A percentile compares a stretch with the other conserved stretches of the same genome.
Conservation (phyloP, 2,888 invertebrate species). For the Ischnura elegans region DNA sequence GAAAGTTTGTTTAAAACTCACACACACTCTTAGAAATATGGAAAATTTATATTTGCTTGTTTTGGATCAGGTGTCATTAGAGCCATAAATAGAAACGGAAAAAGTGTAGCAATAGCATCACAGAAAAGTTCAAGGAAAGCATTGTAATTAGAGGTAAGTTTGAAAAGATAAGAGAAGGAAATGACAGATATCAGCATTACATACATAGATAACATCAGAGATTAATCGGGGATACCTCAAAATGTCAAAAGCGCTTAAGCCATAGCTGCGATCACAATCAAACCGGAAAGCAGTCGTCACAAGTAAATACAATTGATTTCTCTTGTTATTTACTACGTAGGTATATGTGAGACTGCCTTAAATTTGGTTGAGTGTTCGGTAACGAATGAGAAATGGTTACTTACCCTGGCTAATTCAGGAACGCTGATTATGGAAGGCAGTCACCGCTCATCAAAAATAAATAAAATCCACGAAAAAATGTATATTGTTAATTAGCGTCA, state of each 20-base stretch:
- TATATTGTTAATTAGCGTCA: too few species aligned
- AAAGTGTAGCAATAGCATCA: neutral
- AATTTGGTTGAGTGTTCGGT: too few species aligned
- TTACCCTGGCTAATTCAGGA: neutral
- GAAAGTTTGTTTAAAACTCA: too few species aligned
- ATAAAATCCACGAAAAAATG: too few species aligned
- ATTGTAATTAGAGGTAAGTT: neutral
- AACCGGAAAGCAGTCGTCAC: too few species aligned
- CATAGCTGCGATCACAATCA: too few species aligned
- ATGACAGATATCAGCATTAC: neutral
- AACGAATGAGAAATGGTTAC: neutral
- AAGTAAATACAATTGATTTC: too few species aligned
- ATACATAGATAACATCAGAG: neutral
- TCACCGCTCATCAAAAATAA: neutral
- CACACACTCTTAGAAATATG: too few species aligned
- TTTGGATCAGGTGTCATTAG: neutral
- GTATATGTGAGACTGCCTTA: too few species aligned
- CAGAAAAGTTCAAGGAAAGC: neutral
- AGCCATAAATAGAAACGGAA: neutral
- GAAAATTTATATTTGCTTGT: neutral
- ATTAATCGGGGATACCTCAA: neutral
- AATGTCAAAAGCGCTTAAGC: too few species aligned
- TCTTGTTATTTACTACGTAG: too few species aligned
- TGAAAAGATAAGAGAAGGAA: neutral
- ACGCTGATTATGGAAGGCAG: neutral